phyloP scores from a whole-genome alignment of 2,797 vertebrate species.

The Molossus alvarezi region DNA sequence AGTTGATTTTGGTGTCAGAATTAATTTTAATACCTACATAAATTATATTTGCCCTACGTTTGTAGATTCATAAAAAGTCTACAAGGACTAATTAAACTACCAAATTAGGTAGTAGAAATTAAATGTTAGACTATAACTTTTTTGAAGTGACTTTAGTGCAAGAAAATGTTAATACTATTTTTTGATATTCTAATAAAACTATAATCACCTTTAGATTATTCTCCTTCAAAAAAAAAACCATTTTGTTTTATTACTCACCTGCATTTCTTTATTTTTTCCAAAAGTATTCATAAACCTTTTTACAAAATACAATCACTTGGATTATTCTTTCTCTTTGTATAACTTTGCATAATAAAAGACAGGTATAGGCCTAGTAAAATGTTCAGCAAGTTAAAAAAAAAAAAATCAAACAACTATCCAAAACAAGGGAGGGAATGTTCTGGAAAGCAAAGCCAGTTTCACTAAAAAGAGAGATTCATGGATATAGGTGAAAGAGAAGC shows the following conservation, averaged over 20 bases:
- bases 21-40: conserved; percentile 26
- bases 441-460: not conserved
- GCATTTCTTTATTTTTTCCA: not conserved
- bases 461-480: not conserved
- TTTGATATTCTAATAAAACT: conserved; percentile 29
- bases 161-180: not conserved
- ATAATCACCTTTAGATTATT: not conserved
- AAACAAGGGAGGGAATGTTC: not conserved
- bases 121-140: not conserved
- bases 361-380: not conserved
- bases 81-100: not conserved
- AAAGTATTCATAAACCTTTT: not conserved
- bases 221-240: not conserved
- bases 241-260: not conserved
- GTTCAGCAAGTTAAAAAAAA: not conserved
- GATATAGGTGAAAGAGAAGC: not conserved
- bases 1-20: conserved; percentile 29
- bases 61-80: conserved; percentile 12
- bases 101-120: not conserved
- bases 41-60: not conserved
- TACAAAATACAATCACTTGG: not conserved
- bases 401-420: not conserved
- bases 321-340: not conserved
- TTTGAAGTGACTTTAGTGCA: not conserved
- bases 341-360: conserved; percentile 1